A percentile compares a stretch with the other conserved stretches of the same genome.
These are phyloP conservation scores for Drosophila tristis DNA, from an alignment of 1,140 invertebrate species.

Conservation along the genomic window DNA sequence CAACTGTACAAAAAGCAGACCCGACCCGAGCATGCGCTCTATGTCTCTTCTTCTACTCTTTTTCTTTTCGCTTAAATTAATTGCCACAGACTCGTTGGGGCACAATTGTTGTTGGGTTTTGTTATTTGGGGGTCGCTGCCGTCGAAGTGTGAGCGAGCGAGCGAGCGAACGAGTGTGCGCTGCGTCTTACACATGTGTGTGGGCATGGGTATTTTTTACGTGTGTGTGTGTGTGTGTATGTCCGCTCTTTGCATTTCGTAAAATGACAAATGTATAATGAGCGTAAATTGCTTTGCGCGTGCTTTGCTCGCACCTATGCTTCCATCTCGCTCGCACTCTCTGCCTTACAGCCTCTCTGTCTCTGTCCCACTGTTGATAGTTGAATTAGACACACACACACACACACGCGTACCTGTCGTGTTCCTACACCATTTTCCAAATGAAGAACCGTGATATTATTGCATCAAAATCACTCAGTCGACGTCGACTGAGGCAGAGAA, in stretches of 20 bases:
- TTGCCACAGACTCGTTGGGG: conserved; percentile 52
- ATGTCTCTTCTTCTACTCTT: conserved; percentile 32
- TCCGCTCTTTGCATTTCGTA: conserved; percentile 53
- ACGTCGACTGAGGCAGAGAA: neutral
- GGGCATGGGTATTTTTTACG: neutral
- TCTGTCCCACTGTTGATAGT: conserved; percentile 28
- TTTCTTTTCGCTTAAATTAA: conserved; percentile 49
- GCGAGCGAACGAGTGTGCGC: conserved; percentile 32
- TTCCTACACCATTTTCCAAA: conserved; percentile 71
- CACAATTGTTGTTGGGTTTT: conserved; percentile 32
- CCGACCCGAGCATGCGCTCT: conserved; percentile 65
- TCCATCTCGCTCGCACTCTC: conserved; percentile 17
- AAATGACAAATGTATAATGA: conserved; percentile 79
- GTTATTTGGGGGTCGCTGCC: conserved; percentile 30
- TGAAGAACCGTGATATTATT: conserved; percentile 44
- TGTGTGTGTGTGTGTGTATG: conserved; percentile 21
- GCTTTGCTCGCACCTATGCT: conserved; percentile 46
- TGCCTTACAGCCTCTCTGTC: neutral
- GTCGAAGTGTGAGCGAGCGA: conserved; percentile 60
- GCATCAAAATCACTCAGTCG: conserved; percentile 22
- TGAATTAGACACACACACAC: conserved; percentile 40
- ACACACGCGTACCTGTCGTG: conserved; percentile 23
- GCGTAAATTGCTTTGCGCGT: conserved; percentile 77
- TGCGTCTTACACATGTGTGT: neutral
- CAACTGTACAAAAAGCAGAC: conserved; percentile 64